Base-by-base conservation (phyloP, 2,113 vertebrate species). In the Columbina picui region DNA sequence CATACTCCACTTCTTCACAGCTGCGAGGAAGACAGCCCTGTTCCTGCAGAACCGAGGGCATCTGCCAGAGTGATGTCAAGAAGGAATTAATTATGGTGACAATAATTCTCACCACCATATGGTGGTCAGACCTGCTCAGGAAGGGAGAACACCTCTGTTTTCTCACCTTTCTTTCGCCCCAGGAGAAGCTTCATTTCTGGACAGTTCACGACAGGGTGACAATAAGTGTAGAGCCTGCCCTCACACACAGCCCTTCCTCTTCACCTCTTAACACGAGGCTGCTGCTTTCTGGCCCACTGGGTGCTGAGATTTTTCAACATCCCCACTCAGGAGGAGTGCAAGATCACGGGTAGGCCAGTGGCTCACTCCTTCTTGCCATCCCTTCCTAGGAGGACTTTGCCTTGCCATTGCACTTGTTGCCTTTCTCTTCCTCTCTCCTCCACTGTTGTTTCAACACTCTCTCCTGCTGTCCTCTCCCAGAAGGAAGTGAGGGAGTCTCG, bases 51-150 rank as follows among this genome's bases (percentile, higher is more conserved):
- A 67, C 47, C 10, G 56, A 75, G 52, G 76, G 77, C 82, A 75
- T 29, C 70, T 89, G 87, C 59, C 70, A 87, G 59, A 82, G 52
- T 64, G 63, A 41, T 20, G 78, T 60, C 90, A 92, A 83, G 78
- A 84, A 67, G 64, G 71, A 92, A 77, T 70, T 90, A 77, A 59
- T 88, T 90, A 83, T 10, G 47, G 75, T 92, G 63, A 93, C 73
- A 69, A 45, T 29, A 69, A 78, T 70, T 87, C 55, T 89, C 14
- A 70, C 32, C 38, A 52, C 92, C 94, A 95, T 94, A 94, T 92
- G 95, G 83, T 36, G 29, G 80, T 84, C 86, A 84, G 76, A 78
- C 61, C 27, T n/a, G 1, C 87, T 85, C 67, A 55, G 90, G 76
- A 78, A 92, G 68, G 52, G 71, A 78, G 55, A 93, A 75, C 71